Conservation (phyloP, 35 echinoderm and acorn worm genomes). For the Stichopus chloronotus region DNA sequence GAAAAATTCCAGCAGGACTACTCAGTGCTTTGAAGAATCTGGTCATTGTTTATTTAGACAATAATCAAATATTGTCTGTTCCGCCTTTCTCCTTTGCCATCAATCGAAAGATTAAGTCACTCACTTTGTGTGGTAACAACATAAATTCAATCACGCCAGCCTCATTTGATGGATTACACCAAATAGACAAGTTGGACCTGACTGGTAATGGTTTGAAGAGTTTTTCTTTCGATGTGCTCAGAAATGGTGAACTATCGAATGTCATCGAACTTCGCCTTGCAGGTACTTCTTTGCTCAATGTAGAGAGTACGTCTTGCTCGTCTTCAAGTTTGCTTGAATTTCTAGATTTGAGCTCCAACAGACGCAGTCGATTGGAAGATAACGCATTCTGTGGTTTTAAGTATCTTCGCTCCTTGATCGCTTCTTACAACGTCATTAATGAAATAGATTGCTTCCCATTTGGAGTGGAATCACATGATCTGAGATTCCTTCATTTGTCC, state of each 20-base stretch:
- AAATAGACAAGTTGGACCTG: not conserved
- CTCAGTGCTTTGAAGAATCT: not conserved
- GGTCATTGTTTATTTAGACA: not conserved
- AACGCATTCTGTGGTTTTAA: not conserved
- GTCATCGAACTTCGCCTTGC: not conserved
- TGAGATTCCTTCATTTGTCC: not conserved
- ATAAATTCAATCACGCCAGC: not conserved
- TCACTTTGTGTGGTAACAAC: not conserved
- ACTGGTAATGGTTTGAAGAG: not conserved
- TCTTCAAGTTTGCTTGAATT: not conserved
- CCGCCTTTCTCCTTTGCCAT: not conserved
- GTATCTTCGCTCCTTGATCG: not conserved
- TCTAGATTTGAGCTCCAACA: not conserved
- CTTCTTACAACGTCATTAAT: not conserved
- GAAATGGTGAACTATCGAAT: not conserved
- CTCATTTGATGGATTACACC: not conserved
- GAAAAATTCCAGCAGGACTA: not conserved
- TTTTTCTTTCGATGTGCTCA: not conserved
- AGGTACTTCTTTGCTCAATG: not conserved
- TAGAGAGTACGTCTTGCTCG: not conserved
- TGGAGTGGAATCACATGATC: not conserved
- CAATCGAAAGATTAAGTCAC: not conserved
- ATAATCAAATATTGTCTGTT: not conserved
- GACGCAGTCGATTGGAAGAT: not conserved
- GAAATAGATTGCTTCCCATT: not conserved